These are phyloP conservation scores for Xiphias gladius DNA, from an alignment of 2,113 vertebrate species.

Conservation along the genomic window DNA sequence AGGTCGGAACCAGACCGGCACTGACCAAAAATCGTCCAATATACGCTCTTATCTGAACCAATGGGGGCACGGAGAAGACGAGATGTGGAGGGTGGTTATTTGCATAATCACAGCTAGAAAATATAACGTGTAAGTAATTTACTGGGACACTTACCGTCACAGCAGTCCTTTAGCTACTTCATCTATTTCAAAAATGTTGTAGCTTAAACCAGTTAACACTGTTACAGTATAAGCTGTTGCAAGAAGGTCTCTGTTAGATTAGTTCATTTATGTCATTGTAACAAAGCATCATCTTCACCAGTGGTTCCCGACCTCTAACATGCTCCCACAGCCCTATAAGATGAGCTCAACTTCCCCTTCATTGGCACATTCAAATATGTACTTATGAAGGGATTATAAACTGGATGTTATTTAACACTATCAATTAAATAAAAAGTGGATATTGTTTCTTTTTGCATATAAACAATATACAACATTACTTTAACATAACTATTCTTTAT, in stretches of 20 bases:
- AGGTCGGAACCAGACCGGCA: conserved; percentile 43
- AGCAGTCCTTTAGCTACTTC: background rate
- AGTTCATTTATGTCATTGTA: background rate
- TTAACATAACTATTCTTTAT: too few species aligned
- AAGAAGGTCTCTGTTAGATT: background rate
- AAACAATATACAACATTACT: too few species aligned
- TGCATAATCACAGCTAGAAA: conserved; percentile 18
- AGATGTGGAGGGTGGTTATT: background rate
- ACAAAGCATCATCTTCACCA: background rate
- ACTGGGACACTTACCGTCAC: background rate
- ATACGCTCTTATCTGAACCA: conserved; percentile 7
- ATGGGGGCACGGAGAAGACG: background rate
- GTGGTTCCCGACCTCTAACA: background rate
- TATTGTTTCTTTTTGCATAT: too few species aligned
- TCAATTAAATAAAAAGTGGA: too few species aligned
- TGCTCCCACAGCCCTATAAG: background rate
- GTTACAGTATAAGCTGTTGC: background rate
- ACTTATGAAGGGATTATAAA: background rate
- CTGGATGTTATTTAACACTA: too few species aligned
- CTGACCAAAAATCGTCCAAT: conserved; percentile 22
- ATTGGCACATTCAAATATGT: background rate
- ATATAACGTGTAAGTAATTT: conserved; percentile 1
- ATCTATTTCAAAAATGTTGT: background rate
- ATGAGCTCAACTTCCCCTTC: background rate
- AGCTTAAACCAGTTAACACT: background rate